Conservation (phyloP, 2,888 invertebrate genomes). For the Acrobeloides nanus region DNA sequence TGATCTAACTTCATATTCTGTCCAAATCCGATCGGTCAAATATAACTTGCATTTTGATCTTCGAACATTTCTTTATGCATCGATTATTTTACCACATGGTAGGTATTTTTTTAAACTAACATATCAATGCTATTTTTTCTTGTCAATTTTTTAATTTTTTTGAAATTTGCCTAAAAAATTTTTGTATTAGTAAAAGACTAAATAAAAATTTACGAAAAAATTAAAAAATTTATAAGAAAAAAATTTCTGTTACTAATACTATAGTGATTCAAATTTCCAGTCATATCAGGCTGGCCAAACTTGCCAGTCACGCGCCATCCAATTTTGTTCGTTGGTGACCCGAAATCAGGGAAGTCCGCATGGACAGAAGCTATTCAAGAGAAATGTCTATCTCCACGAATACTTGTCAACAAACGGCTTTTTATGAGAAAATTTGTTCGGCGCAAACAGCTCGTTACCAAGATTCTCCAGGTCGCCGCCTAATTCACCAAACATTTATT, state of each 20-base stretch:
- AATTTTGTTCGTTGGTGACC: slow-evolving; percentile 24
- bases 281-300: slow-evolving; percentile 15
- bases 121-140: too few species aligned
- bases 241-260: too few species aligned
- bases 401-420: slow-evolving; percentile 13
- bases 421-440: slow-evolving; percentile 10
- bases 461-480: slow-evolving; percentile 8
- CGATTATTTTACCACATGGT: slow-evolving; percentile 22
- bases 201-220: too few species aligned
- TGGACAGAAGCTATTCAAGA: slow-evolving; percentile 29
- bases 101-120: background rate
- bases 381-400: slow-evolving; percentile 20
- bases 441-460: slow-evolving; percentile 9
- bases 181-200: too few species aligned
- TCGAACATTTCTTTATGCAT: slow-evolving; percentile 19
- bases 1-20: slow-evolving; percentile 13
- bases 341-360: slow-evolving; percentile 24
- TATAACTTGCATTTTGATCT: slow-evolving; percentile 19
- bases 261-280: too few species aligned
- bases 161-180: too few species aligned
- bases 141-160: too few species aligned
- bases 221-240: slow-evolving; percentile 1
- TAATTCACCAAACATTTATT: background rate
- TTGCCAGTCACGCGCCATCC: slow-evolving; percentile 1
- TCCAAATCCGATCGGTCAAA: slow-evolving; percentile 1